These are phyloP conservation scores for Acrobasis repandana DNA, from an alignment of 2,888 invertebrate genomes.

Conservation along the genomic window DNA sequence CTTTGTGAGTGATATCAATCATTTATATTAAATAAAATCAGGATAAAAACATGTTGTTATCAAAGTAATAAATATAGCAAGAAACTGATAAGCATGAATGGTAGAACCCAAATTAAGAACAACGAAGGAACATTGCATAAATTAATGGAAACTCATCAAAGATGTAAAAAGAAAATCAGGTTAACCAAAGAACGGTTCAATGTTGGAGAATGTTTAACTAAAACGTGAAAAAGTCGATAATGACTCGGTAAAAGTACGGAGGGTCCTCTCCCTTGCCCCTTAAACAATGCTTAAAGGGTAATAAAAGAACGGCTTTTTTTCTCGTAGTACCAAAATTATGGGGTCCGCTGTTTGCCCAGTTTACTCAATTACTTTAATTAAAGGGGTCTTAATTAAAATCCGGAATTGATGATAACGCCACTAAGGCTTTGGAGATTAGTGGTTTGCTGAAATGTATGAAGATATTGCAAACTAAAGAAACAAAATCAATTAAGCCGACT, in stretches of 20 bases:
- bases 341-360: slow-evolving; percentile 38
- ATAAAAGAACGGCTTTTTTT: slow-evolving; percentile 74
- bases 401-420: slow-evolving; percentile 13
- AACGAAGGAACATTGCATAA: slow-evolving; percentile 1
- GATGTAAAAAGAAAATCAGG: slow-evolving; percentile 47
- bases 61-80: background rate
- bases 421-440: slow-evolving; percentile 12
- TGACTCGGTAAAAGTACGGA: slow-evolving; percentile 66
- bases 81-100: background rate
- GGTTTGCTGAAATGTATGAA: background rate
- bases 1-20: too few species aligned
- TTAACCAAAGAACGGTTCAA: slow-evolving; percentile 49
- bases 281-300: slow-evolving; percentile 77
- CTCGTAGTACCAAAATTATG: slow-evolving; percentile 47
- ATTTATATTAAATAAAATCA: background rate
- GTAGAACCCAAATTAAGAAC: background rate
- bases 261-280: slow-evolving; percentile 69
- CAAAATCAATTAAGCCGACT: too few species aligned
- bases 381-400: slow-evolving; percentile 36
- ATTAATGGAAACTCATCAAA: slow-evolving; percentile 25
- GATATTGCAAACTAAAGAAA: background rate
- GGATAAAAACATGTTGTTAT: background rate
- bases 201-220: slow-evolving; percentile 56
- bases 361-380: slow-evolving; percentile 58
- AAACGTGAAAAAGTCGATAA: slow-evolving; percentile 71